Evolutionary conservation across 2,113 vertebrate species (phyloP).

Genomic region (Megaceryle torquata): DNA sequence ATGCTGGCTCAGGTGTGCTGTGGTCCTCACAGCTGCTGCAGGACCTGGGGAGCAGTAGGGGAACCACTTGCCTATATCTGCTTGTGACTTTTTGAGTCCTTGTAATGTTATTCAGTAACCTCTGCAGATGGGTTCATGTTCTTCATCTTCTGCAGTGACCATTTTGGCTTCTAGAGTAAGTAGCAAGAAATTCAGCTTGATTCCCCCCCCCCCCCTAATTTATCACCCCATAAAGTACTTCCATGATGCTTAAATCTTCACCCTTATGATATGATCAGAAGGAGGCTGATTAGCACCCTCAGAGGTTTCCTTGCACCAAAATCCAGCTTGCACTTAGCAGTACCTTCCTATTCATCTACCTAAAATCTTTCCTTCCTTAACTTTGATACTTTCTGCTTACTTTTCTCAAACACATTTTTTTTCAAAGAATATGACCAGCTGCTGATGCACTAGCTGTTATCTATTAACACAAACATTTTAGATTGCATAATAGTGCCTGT

Average conservation of each 20-base stretch:
- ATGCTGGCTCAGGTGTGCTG: not conserved
- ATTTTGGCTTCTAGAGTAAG: not conserved
- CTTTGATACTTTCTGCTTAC: not conserved
- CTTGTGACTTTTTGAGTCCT: not conserved
- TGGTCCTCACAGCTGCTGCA: not conserved
- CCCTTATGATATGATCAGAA: not conserved
- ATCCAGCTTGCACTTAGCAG: not conserved
- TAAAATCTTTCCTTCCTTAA: not conserved
- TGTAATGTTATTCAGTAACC: fast-evolving
- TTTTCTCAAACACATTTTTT: not conserved
- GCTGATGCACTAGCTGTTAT: constrained; percentile 39
- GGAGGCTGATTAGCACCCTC: not conserved
- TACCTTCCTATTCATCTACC: not conserved
- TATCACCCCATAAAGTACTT: not conserved
- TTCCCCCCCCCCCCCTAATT: not conserved
- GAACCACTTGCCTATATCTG: not conserved
- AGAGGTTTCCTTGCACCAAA: not conserved
- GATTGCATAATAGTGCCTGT: not conserved
- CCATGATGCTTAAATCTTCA: not conserved
- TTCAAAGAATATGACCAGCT: not conserved
- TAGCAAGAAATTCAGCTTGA: not conserved
- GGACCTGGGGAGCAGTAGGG: not conserved
- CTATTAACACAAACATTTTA: constrained; percentile 44
- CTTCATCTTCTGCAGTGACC: not conserved
- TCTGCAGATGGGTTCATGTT: not conserved